Evolutionary conservation across 2,797 vertebrate species (phyloP).

Genomic region (Falco biarmicus): DNA sequence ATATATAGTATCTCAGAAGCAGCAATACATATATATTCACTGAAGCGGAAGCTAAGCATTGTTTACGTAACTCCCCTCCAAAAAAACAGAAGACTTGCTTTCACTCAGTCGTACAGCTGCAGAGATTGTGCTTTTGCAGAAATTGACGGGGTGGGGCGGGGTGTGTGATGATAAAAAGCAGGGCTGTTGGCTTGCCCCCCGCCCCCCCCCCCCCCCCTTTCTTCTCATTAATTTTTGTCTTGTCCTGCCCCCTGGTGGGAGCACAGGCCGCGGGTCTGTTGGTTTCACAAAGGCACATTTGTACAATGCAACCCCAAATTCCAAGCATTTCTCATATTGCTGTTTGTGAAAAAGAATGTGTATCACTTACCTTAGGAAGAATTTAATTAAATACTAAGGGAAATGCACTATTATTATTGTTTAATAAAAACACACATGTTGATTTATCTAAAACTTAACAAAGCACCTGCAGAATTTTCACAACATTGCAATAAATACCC

Average conservation of each 20-base stretch:
- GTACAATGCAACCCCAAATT: not conserved
- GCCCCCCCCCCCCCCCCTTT: too few species aligned
- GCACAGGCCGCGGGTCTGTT: too few species aligned
- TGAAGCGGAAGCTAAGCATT: not conserved
- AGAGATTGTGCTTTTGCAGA: not conserved
- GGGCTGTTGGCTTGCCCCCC: not conserved
- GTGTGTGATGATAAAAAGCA: not conserved
- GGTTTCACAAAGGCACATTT: not conserved
- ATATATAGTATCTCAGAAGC: not conserved
- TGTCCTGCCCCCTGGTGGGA: conserved; percentile 77
- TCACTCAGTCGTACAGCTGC: not conserved
- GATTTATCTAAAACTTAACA: not conserved
- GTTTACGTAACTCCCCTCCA: not conserved
- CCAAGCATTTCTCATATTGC: not conserved
- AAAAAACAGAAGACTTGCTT: not conserved
- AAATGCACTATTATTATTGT: not conserved
- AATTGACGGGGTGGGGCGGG: fast-evolving
- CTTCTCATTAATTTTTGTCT: conserved; percentile 53
- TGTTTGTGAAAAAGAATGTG: not conserved
- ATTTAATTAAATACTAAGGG: not conserved
- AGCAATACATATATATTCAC: not conserved
- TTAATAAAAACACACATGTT: not conserved
- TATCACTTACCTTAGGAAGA: not conserved
- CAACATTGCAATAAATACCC: not conserved
- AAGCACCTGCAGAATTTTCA: not conserved